Conservation (phyloP, 2,113 vertebrate species). For the Setophaga coronata region DNA sequence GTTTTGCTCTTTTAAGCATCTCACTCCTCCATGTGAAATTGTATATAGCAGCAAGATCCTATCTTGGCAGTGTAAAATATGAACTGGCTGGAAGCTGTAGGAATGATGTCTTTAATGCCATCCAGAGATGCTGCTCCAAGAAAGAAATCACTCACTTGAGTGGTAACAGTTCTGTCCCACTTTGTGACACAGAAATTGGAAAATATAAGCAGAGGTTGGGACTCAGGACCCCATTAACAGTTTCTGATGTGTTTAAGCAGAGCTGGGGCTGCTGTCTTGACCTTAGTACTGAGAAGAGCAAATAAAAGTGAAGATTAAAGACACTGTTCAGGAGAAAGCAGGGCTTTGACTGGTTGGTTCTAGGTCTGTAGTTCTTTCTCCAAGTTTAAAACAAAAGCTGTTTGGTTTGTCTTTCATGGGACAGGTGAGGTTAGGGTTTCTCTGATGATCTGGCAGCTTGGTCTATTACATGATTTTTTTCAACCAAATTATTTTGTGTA, state of each 20-base stretch:
- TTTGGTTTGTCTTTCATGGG: constrained; percentile 70
- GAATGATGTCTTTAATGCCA: neutral
- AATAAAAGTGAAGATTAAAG: neutral
- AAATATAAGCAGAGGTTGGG: neutral
- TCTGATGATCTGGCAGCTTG: constrained; percentile 36
- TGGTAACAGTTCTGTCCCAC: neutral
- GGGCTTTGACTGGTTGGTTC: neutral
- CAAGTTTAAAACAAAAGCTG: neutral
- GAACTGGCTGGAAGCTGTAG: neutral
- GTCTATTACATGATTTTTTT: constrained; percentile 57
- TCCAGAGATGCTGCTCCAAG: neutral
- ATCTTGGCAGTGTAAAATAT: neutral
- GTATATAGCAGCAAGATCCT: neutral
- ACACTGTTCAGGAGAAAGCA: neutral
- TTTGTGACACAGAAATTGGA: neutral
- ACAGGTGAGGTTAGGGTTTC: neutral
- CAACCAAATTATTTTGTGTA: constrained; percentile 68
- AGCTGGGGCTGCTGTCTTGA: neutral
- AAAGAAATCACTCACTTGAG: neutral
- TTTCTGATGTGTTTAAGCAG: neutral
- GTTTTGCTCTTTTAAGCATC: neutral
- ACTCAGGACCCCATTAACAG: neutral
- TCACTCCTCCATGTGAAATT: neutral
- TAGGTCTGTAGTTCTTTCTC: neutral
- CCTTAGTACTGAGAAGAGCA: neutral